A percentile compares a stretch with the other conserved stretches of the same genome.
Conservation (phyloP, 2,888 invertebrate species). For the Opisthograptis luteolata region DNA sequence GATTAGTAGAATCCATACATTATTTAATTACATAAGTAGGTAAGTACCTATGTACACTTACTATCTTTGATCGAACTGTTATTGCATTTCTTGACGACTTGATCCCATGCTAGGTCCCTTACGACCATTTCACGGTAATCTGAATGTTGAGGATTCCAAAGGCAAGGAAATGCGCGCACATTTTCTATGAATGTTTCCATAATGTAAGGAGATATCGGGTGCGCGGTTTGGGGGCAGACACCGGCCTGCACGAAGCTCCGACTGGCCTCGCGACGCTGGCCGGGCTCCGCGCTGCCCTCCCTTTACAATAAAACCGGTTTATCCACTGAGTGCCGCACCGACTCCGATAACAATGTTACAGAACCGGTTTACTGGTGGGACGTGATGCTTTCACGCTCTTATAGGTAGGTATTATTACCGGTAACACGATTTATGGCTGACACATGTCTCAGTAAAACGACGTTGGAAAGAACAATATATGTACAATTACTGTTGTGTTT, state of each 20-base stretch:
- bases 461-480: slow-evolving; percentile 9
- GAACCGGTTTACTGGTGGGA: slow-evolving; percentile 45
- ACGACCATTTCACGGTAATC: slow-evolving; percentile 69
- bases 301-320: slow-evolving; percentile 70
- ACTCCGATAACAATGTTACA: slow-evolving; percentile 34
- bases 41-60: slow-evolving; percentile 41
- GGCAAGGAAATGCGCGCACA: slow-evolving; percentile 67
- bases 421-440: slow-evolving; percentile 27
- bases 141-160: slow-evolving; percentile 74
- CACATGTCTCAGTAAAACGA: slow-evolving; percentile 11
- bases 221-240: slow-evolving; percentile 1
- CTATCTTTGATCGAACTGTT: slow-evolving; percentile 63
- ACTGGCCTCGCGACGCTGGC: slow-evolving; percentile 4
- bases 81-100: slow-evolving; percentile 65
- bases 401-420: slow-evolving; percentile 23
- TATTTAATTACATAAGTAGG: too few species aligned
- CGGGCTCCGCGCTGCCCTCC: slow-evolving; percentile 47
- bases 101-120: slow-evolving; percentile 72
- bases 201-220: slow-evolving; percentile 8
- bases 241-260: slow-evolving; percentile 22
- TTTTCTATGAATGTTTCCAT: slow-evolving; percentile 74
- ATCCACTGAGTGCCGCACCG: slow-evolving; percentile 45
- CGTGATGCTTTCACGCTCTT: slow-evolving; percentile 43
- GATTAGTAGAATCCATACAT: too few species aligned
- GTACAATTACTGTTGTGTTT: neutral